These are phyloP conservation scores for Sceliomorpha sp. DNA, from an alignment of 2,888 invertebrate species.

Conservation along the genomic window DNA sequence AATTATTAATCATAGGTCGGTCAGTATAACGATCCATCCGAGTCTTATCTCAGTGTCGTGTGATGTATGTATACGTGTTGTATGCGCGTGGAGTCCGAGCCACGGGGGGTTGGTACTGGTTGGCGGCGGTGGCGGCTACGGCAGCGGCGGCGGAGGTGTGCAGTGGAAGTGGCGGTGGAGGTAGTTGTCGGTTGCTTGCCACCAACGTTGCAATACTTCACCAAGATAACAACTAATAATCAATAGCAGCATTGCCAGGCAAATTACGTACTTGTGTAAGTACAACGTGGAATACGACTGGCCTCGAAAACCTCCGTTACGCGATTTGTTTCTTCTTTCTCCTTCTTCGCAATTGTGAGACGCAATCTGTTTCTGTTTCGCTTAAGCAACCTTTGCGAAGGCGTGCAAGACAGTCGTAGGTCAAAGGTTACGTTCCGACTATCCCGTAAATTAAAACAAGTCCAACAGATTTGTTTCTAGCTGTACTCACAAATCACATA, in stretches of 20 bases:
- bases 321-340: slow-evolving; percentile 31
- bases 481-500: slow-evolving; percentile 23
- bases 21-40: slow-evolving; percentile 76
- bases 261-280: slow-evolving; percentile 61
- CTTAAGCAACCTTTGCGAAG: slow-evolving; percentile 52
- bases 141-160: slow-evolving; percentile 31
- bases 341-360: slow-evolving; percentile 4
- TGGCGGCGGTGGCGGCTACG: slow-evolving; percentile 45
- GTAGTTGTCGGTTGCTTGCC: slow-evolving; percentile 53
- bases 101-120: slow-evolving; percentile 55
- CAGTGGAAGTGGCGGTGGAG: slow-evolving; percentile 39
- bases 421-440: slow-evolving; percentile 66
- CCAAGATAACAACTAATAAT: slow-evolving; percentile 76
- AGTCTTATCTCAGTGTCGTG: slow-evolving; percentile 76
- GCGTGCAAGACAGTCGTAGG: slow-evolving; percentile 67
- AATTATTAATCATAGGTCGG: slow-evolving; percentile 79
- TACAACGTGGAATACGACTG: slow-evolving; percentile 39
- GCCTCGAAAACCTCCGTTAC: slow-evolving; percentile 58
- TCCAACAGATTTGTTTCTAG: slow-evolving; percentile 11
- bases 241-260: slow-evolving; percentile 70
- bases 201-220: slow-evolving; percentile 70
- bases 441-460: slow-evolving; percentile 61
- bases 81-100: slow-evolving; percentile 55
- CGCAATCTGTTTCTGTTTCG: slow-evolving; percentile 52
- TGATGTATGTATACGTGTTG: slow-evolving; percentile 71